A percentile compares a stretch with the other conserved stretches of the same genome.
Conservation (phyloP, 2,113 vertebrate genomes). For the Myocastor coypus region DNA sequence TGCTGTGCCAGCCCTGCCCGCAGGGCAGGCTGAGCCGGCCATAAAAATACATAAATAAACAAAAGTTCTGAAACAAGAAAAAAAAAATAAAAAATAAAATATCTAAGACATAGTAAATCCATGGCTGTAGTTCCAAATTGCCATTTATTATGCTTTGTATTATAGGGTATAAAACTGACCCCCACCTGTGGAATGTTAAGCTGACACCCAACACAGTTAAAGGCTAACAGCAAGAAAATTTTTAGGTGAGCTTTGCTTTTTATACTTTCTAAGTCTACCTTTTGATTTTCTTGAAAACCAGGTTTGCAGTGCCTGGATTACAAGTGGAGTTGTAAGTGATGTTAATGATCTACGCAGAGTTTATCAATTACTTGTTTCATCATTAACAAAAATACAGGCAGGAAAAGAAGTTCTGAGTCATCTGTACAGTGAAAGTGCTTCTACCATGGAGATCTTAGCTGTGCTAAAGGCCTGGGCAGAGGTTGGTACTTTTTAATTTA, state of each 20-base stretch:
- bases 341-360: conserved; percentile 93
- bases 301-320: conserved; percentile 98
- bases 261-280: conserved; percentile 48
- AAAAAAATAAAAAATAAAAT: no score
- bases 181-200: no score
- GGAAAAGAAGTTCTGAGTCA: conserved; percentile 90
- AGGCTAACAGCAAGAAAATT: conserved; percentile 1
- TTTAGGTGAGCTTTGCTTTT: background rate
- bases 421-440: conserved; percentile 94
- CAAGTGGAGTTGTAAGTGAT: conserved; percentile 95
- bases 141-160: no score
- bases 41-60: no score
- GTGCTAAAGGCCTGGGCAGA: conserved; percentile 98
- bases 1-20: no score
- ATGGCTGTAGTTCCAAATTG: no score
- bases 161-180: no score
- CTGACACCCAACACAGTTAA: no score
- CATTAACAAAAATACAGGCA: conserved; percentile 93
- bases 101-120: no score
- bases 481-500: conserved; percentile 84
- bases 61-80: no score
- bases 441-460: conserved; percentile 95
- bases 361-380: conserved; percentile 94
- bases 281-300: conserved; percentile 79
- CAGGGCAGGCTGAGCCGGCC: no score